phyloP scores from a whole-genome alignment of 2,797 vertebrate species.

The Eulemur coronatus region DNA sequence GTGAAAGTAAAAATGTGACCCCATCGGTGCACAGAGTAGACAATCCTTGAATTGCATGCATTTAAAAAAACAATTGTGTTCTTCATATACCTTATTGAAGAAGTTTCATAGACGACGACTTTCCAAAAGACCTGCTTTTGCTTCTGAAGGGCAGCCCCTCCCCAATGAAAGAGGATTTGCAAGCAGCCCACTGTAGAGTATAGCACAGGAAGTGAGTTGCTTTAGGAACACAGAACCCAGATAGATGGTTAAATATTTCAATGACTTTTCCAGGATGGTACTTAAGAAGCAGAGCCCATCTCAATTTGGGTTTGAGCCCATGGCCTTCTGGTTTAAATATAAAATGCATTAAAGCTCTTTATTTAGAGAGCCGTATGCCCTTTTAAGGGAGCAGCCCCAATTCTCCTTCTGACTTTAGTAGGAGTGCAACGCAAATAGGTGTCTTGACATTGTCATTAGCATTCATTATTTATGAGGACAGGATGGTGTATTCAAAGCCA shows the following conservation, averaged over 20 bases:
- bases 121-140: background rate
- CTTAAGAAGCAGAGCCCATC: constrained; percentile 65
- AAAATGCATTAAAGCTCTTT: constrained; percentile 77
- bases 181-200: background rate
- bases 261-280: constrained; percentile 64
- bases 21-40: background rate
- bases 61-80: background rate
- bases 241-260: constrained; percentile 68
- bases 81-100: background rate
- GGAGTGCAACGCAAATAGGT: constrained; percentile 48
- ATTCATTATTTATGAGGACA: constrained; percentile 77
- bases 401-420: constrained; percentile 23
- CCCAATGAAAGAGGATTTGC: background rate
- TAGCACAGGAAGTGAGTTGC: background rate
- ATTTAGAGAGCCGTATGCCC: constrained; percentile 69
- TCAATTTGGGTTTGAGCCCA: constrained; percentile 73
- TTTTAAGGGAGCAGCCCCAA: constrained; percentile 60
- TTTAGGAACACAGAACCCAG: background rate
- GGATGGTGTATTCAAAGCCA: constrained; percentile 34
- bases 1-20: background rate
- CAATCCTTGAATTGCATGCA: background rate
- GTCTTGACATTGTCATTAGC: constrained; percentile 48
- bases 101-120: background rate
- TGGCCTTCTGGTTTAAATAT: constrained; percentile 72
- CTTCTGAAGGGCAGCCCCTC: background rate